Evolutionary conservation across 2,113 vertebrate genomes (phyloP), one percentile per base, ranked within the genome.

Genomic region (Potamarius usumacintae): DNA sequence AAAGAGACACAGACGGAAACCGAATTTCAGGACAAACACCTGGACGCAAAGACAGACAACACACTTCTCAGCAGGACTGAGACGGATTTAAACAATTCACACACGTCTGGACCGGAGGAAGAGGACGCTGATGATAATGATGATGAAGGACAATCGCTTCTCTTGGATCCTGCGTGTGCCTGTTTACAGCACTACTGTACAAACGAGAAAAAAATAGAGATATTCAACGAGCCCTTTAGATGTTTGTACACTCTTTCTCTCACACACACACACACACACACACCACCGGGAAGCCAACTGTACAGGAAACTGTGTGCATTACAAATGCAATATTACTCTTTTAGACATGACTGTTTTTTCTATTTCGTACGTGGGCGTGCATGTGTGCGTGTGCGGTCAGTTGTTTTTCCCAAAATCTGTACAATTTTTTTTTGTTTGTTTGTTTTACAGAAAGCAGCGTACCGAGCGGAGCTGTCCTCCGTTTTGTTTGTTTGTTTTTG

Each of bases 111-210:
- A 87, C 67, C 74, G 34, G 42, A 67, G 74, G 88, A 90, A 18
- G 94, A 90, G 87, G 89, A 94, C 94, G 95, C 91, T 95, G 86
- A 89, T 94, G 92, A 89, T 90, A 86, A 89, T 94, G 94, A 95
- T 92, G 92, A 89, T 90, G 65, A 87, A 76, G 50, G 72, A 69
- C 52, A 55, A 87, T 83, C 48, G 83, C 72, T 95, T 94, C 94
- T 95, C 94, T 96, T 94, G 95, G 95, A 92, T 95, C 97, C 96
- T 96, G 96, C 93, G 97, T 98, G 97, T 98, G 97, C 97, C 97
- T 99, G 98, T 99, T 99, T 99, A 99, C 98, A 98, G 97, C 96
- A 95, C 96, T 96, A 96, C 90, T 96, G 94, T 96, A 96, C 96
- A 95, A 96, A 95, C 97, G 25, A 85, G 80, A 78, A 87, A 34